Evolutionary conservation across 1,140 invertebrate genomes (phyloP).

Genomic region (Stegodyphus dumicola): DNA sequence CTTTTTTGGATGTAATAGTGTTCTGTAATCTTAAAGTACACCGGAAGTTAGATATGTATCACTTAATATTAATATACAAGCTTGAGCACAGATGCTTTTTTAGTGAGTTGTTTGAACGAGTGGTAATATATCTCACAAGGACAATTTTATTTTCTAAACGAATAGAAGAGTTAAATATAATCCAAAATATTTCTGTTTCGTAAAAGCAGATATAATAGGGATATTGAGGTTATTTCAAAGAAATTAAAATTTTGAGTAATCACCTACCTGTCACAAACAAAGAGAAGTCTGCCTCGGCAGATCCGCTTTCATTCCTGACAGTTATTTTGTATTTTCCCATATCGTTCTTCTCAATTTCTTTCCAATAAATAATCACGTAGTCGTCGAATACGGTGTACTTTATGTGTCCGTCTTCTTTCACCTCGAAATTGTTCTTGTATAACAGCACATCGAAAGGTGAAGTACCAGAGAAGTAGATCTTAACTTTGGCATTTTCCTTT

Average conservation of each 20-base stretch:
- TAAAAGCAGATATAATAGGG: no score
- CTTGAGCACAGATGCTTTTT: no score
- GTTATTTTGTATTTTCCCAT: conserved; percentile 87
- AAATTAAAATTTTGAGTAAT: no score
- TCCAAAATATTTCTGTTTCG: no score
- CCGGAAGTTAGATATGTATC: no score
- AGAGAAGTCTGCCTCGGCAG: conserved; percentile 82
- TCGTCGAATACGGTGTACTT: conserved; percentile 97
- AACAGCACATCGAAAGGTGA: conserved; percentile 89
- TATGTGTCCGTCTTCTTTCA: conserved; percentile 82
- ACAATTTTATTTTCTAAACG: background rate
- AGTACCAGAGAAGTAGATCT: conserved; percentile 91
- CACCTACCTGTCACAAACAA: conserved; percentile 83
- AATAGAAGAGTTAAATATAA: background rate
- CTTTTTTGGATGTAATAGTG: no score
- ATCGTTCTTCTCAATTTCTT: conserved; percentile 84
- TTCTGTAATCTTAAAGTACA: no score
- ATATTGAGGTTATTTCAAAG: no score
- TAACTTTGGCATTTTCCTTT: conserved; percentile 94
- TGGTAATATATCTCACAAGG: no score
- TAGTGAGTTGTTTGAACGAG: no score
- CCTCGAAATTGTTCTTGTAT: conserved; percentile 81
- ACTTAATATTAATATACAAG: no score
- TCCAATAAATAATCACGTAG: conserved; percentile 92
- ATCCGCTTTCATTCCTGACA: conserved; percentile 92